A percentile compares a stretch with the other conserved stretches of the same genome.
phyloP scores from a whole-genome alignment of 2,113 vertebrate species.

The Brienomyrus brachyistius region DNA sequence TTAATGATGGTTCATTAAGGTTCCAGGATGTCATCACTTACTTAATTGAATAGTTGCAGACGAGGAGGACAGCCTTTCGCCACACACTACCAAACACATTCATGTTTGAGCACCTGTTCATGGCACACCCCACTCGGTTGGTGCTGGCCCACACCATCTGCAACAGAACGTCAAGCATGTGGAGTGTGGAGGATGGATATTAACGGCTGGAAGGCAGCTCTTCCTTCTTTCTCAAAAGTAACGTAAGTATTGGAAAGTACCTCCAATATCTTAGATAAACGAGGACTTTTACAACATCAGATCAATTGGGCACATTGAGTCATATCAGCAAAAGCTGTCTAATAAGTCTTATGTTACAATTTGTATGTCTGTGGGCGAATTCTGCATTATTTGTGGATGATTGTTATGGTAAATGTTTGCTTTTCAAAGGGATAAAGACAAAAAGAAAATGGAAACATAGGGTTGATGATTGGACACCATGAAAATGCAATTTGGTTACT shows the following conservation, averaged over 20 bases:
- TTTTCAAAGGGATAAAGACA: not conserved
- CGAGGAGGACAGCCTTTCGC: slow-evolving; percentile 65
- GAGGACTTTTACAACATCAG: not conserved
- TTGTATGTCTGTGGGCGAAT: not conserved
- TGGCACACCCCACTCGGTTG: slow-evolving; percentile 74
- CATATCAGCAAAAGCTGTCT: not conserved
- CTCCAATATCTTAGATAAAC: not conserved
- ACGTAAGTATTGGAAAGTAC: not conserved
- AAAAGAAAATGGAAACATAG: not conserved
- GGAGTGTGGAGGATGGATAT: too few relatives aligned
- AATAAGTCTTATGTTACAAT: not conserved
- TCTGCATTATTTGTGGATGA: not conserved
- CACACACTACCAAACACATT: slow-evolving; percentile 70
- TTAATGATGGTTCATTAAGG: not conserved
- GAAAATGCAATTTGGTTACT: not conserved
- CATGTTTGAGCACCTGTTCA: slow-evolving; percentile 69
- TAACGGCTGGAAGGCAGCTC: not conserved
- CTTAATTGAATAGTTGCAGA: slow-evolving; percentile 92
- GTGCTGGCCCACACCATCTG: slow-evolving; percentile 91
- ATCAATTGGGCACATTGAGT: not conserved
- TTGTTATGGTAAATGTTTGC: not conserved
- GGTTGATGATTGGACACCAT: not conserved
- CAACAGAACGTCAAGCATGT: not conserved
- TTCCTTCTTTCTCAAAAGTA: not conserved
- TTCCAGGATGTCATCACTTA: slow-evolving; percentile 50